Base-by-base conservation (phyloP, 1,140 invertebrate species). In the Odontomachus brunneus region DNA sequence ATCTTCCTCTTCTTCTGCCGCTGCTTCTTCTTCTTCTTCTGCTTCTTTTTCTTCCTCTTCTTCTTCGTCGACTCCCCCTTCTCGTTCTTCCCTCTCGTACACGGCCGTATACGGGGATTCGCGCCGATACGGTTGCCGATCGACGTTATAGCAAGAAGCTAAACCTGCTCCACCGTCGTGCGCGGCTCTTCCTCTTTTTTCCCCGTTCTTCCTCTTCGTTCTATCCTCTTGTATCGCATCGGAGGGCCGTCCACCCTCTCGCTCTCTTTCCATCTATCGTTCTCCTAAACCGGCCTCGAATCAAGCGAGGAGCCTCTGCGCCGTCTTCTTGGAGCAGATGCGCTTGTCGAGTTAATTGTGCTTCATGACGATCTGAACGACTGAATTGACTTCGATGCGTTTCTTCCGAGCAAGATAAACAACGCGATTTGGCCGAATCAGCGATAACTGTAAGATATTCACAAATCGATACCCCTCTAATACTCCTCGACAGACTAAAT, bases 31-130 rank as follows among this genome's bases (percentile, higher is more conserved):
- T 84, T 84, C 87, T 89, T 85, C 80, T 60, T 78, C 66, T 33
- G 38, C 67, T 26, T 29, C 51, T 53, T 72, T 63, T 63, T 22
- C 51, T 11, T 65, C 59, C 82, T 88, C 38, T 60, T 19, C 49
- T 71, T 33, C 49, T 55, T 59, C 63, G 48, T 55, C 66, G 62
- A 44, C 75, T 53, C 15, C 19, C 74, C 51, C 33, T 63, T 67
- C 75, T 74, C 49, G 53, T 73, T 44, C 57, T 69, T 80, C 26
- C 76, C 63, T 29, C 66, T 57, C 49, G 33, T 15, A 65, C 74
- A 78, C 82, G 74, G 65, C 91, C 91, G 90, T 92, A 92, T 92
- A 92, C 83, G 87, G 91, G 90, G 90, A 91, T 86, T 90, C 86
- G 84, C 84, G 66, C 71, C 71, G 89, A 87, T 88, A 89, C 88